phyloP scores from a whole-genome alignment of 2,888 invertebrate genomes.

The Chymomyza amoena region DNA sequence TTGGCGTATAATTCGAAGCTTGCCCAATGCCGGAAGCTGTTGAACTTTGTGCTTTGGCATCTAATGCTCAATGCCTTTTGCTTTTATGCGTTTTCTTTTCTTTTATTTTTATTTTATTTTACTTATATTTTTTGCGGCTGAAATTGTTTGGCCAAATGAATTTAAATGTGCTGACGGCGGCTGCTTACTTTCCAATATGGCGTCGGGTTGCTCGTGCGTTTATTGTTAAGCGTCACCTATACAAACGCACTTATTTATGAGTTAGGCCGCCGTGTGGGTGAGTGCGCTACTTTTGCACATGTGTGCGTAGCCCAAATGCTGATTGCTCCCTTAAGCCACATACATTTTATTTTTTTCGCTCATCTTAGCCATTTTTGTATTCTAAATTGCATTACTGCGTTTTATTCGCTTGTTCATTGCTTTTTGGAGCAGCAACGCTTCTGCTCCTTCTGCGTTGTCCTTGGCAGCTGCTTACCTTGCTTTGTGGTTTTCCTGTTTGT shows the following conservation, averaged over 20 bases:
- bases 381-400: conserved; percentile 59
- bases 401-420: conserved; percentile 8
- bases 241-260: conserved; percentile 27
- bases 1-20: conserved; percentile 12
- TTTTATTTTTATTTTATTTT: background rate
- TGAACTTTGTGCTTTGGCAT: conserved; percentile 3
- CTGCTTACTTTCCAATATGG: conserved; percentile 49
- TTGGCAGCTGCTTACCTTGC: background rate
- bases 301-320: conserved; percentile 28
- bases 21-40: background rate
- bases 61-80: background rate
- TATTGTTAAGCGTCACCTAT: conserved; percentile 36
- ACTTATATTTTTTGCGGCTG: conserved; percentile 2
- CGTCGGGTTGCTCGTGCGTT: conserved; percentile 29
- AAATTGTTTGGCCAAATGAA: conserved; percentile 68
- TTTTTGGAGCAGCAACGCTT: background rate
- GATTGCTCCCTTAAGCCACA: conserved; percentile 71
- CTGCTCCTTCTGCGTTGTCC: background rate
- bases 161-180: conserved; percentile 66
- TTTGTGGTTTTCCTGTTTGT: conserved; percentile 38
- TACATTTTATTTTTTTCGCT: conserved; percentile 46
- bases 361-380: conserved; percentile 20
- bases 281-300: background rate
- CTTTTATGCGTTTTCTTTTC: background rate
- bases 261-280: background rate